Evolutionary conservation across 2,888 invertebrate species (phyloP).

Genomic region (Neoitamus cyanurus): DNA sequence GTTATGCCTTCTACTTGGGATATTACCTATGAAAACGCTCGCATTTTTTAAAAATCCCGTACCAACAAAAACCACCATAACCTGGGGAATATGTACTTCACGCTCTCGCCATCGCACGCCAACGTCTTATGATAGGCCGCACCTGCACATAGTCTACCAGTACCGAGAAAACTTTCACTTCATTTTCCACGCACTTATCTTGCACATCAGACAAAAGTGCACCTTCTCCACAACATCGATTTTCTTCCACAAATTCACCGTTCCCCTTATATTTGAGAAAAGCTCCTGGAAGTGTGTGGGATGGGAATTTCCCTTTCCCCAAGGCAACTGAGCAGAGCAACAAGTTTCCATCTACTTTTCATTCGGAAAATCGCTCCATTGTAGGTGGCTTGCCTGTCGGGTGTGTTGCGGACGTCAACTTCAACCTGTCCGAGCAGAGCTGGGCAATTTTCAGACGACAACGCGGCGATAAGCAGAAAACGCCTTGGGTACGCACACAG

Average conservation of each 20-base stretch:
- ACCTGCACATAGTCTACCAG: background rate
- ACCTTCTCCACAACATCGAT: background rate
- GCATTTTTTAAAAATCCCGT: background rate
- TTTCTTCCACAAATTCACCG: background rate
- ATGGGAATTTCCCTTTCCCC: background rate
- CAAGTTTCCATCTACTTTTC: slow-evolving; percentile 14
- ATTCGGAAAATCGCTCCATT: background rate
- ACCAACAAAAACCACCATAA: background rate
- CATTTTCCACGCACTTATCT: slow-evolving; percentile 4
- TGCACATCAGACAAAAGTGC: background rate
- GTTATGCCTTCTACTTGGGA: background rate
- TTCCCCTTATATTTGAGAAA: background rate
- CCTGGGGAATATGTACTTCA: background rate
- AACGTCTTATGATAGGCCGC: background rate
- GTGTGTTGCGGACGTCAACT: background rate
- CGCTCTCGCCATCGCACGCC: background rate
- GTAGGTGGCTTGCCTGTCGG: background rate
- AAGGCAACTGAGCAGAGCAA: background rate
- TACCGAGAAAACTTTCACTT: slow-evolving; percentile 23
- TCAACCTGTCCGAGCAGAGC: background rate
- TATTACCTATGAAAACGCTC: background rate
- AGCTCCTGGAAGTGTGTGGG: slow-evolving; percentile 14
- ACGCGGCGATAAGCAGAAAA: background rate
- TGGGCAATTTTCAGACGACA: background rate
- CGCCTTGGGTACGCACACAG: background rate